Percentiles rank a stretch among this genome's conserved stretches.
These are phyloP conservation scores for Nematostella vectensis DNA, from an alignment of 92 coral and sea anemone species.

Conservation along the genomic window DNA sequence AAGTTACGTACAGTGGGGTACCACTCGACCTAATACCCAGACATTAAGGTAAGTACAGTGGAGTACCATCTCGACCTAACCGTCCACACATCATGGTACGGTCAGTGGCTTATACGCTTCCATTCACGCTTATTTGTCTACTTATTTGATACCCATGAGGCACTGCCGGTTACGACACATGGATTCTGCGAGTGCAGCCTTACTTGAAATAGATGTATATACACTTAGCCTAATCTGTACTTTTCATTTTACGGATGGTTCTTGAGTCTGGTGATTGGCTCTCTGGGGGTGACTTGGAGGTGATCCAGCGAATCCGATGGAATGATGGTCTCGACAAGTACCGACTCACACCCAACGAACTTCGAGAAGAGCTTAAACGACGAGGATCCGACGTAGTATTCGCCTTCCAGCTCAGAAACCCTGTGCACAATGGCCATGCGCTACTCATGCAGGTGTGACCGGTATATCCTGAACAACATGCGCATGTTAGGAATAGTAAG, in stretches of 20 bases:
- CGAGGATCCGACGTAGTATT: slow-evolving; percentile 89
- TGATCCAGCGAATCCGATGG: slow-evolving; percentile 79
- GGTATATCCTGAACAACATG: neutral
- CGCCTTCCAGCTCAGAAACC: slow-evolving; percentile 92
- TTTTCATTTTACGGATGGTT: slow-evolving; percentile 48
- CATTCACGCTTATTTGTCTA: too few species aligned
- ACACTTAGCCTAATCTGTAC: too few species aligned
- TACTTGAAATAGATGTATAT: too few species aligned
- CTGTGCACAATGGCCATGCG: slow-evolving; percentile 97
- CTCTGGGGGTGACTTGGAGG: slow-evolving; percentile 90
- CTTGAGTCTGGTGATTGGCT: slow-evolving; percentile 90
- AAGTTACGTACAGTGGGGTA: too few species aligned
- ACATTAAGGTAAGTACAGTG: too few species aligned
- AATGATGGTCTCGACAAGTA: slow-evolving; percentile 75
- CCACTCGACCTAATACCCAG: too few species aligned
- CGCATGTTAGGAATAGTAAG: neutral
- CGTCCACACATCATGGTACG: too few species aligned
- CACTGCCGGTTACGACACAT: too few species aligned
- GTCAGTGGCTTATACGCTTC: too few species aligned
- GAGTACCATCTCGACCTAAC: too few species aligned
- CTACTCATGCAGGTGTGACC: slow-evolving; percentile 77
- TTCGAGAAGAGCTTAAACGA: slow-evolving; percentile 59
- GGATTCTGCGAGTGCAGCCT: too few species aligned
- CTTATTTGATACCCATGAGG: too few species aligned
- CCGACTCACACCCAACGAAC: slow-evolving; percentile 83